Conservation (phyloP, 2,888 invertebrate species). For the Philhelius pedissequus region DNA sequence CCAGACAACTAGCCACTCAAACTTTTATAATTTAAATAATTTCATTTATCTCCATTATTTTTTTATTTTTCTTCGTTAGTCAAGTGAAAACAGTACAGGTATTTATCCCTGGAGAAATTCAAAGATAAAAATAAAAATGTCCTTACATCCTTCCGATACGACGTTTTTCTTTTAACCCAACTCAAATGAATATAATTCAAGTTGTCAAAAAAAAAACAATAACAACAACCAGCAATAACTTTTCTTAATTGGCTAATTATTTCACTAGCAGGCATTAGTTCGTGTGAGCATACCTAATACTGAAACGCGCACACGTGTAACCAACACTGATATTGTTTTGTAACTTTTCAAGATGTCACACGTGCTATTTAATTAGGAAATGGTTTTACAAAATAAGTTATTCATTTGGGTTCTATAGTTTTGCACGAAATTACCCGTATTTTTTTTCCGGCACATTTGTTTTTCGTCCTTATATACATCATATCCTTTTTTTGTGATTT, state of each 20-base stretch:
- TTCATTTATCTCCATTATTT: not conserved
- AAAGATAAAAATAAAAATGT: not conserved
- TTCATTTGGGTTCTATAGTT: not conserved
- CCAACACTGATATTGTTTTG: not conserved
- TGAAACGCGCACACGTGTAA: not conserved
- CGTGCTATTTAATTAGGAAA: constrained; percentile 19
- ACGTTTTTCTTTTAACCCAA: not conserved
- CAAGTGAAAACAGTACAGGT: not conserved
- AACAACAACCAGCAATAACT: constrained; percentile 1
- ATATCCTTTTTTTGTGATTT: no score
- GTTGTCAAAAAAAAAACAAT: not conserved
- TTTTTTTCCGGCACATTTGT: no score
- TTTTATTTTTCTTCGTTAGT: not conserved
- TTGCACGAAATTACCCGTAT: no score
- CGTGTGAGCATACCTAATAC: not conserved
- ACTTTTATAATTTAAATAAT: not conserved
- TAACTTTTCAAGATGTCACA: no score
- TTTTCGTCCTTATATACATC: no score
- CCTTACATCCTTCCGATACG: not conserved
- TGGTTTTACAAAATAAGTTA: not conserved
- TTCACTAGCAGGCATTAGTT: not conserved
- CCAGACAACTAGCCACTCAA: not conserved
- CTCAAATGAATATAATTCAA: not conserved
- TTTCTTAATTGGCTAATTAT: constrained; percentile 40
- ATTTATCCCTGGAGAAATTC: not conserved